Conservation (phyloP, 2,888 invertebrate species). For the Limnephilus lunatus region DNA sequence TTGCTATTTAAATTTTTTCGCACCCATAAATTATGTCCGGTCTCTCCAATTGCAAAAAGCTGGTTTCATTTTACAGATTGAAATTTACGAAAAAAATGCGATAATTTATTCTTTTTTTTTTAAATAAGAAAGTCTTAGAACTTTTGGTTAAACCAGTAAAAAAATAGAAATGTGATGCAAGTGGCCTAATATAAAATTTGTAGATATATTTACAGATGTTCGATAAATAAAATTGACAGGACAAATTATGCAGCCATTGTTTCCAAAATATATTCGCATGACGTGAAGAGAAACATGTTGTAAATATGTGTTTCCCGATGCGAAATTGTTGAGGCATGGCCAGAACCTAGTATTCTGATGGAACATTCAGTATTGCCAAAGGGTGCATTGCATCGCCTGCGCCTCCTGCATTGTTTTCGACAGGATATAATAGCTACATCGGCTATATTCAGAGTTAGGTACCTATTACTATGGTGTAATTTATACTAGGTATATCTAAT, state of each 20-base stretch:
- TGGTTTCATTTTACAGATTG: too few relatives aligned
- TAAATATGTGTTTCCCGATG: slow-evolving; percentile 13
- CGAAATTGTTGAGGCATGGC: background rate
- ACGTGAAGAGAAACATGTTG: slow-evolving; percentile 17
- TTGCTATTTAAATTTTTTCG: too few relatives aligned
- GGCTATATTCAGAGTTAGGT: background rate
- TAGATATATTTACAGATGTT: background rate
- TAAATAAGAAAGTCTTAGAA: too few relatives aligned
- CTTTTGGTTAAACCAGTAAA: too few relatives aligned
- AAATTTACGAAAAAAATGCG: too few relatives aligned
- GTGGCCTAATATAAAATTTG: background rate
- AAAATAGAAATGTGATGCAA: too few relatives aligned
- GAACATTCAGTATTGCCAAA: background rate
- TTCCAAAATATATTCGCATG: slow-evolving; percentile 24
- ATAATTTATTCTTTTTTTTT: too few relatives aligned
- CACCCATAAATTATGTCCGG: too few relatives aligned
- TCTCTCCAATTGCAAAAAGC: too few relatives aligned
- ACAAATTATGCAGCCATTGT: slow-evolving; percentile 4
- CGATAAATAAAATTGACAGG: background rate
- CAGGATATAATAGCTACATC: background rate
- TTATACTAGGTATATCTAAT: background rate
- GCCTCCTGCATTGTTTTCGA: background rate
- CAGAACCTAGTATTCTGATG: background rate
- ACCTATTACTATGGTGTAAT: background rate
- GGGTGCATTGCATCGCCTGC: background rate